These are phyloP conservation scores for Apodemia hepburni DNA, from an alignment of 2,888 invertebrate genomes.

Conservation along the genomic window DNA sequence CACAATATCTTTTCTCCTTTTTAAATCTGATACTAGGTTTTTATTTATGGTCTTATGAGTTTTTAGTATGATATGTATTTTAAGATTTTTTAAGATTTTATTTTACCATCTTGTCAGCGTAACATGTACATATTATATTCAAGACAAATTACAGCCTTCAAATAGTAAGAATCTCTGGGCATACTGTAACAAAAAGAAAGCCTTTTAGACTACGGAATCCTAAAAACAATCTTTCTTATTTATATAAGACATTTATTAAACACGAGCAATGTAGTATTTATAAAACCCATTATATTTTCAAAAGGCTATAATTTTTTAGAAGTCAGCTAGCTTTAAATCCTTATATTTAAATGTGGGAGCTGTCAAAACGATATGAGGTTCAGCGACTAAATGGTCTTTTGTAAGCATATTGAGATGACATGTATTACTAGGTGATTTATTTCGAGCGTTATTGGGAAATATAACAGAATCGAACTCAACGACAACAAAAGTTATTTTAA, in stretches of 20 bases:
- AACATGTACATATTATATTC: no score
- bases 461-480: not conserved
- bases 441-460: conserved; percentile 6
- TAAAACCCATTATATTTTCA: not conserved
- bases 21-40: no score
- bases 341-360: conserved; percentile 3
- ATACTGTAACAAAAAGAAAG: no score
- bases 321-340: not conserved
- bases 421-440: conserved; percentile 7
- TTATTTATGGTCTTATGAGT: no score
- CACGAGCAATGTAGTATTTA: not conserved
- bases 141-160: no score
- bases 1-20: no score
- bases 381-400: not conserved
- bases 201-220: no score
- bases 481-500: not conserved
- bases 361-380: conserved; percentile 8
- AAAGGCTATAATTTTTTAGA: not conserved
- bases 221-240: conserved; percentile 2
- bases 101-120: no score
- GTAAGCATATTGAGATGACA: conserved; percentile 4
- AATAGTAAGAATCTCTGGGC: no score
- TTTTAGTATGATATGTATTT: no score
- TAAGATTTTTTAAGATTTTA: no score
- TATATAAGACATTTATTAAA: not conserved